These are phyloP conservation scores for Neoascia interrupta DNA, from an alignment of 2,888 invertebrate genomes.

Conservation along the genomic window DNA sequence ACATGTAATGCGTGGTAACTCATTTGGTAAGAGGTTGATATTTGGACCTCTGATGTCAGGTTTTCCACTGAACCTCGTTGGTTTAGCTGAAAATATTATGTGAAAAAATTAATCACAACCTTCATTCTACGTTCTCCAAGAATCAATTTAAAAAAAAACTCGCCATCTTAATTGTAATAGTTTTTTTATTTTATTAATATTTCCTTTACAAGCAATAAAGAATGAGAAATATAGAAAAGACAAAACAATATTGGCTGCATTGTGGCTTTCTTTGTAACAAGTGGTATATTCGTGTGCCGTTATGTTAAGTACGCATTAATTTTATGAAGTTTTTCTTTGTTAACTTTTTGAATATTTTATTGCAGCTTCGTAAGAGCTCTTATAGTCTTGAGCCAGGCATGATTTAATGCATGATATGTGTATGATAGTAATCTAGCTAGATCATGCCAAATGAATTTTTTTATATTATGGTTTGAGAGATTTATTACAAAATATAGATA, in stretches of 20 bases:
- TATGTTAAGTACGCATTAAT: too few relatives aligned
- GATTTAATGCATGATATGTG: constrained; percentile 62
- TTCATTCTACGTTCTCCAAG: too few relatives aligned
- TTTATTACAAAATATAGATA: constrained; percentile 46
- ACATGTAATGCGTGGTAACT: too few relatives aligned
- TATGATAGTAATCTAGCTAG: constrained; percentile 51
- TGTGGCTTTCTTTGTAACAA: constrained; percentile 11
- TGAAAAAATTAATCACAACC: too few relatives aligned
- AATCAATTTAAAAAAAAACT: too few relatives aligned
- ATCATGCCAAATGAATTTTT: constrained; percentile 45
- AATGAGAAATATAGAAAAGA: constrained; percentile 53
- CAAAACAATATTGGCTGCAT: too few relatives aligned
- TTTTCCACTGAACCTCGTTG: too few relatives aligned
- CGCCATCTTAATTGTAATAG: too few relatives aligned
- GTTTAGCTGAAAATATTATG: too few relatives aligned
- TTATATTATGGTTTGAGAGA: background rate
- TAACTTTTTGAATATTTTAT: constrained; percentile 6
- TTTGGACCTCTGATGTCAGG: too few relatives aligned
- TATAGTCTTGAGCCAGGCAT: constrained; percentile 39
- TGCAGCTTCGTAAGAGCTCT: background rate
- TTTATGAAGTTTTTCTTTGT: background rate
- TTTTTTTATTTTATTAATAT: constrained; percentile 49
- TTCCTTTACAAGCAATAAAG: constrained; percentile 52
- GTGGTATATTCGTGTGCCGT: constrained; percentile 15
- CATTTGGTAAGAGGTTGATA: too few relatives aligned